Evolutionary conservation across 1,140 invertebrate species (phyloP), one percentile per base, ranked within the genome.

Genomic region (Pseudoatta argentina): DNA sequence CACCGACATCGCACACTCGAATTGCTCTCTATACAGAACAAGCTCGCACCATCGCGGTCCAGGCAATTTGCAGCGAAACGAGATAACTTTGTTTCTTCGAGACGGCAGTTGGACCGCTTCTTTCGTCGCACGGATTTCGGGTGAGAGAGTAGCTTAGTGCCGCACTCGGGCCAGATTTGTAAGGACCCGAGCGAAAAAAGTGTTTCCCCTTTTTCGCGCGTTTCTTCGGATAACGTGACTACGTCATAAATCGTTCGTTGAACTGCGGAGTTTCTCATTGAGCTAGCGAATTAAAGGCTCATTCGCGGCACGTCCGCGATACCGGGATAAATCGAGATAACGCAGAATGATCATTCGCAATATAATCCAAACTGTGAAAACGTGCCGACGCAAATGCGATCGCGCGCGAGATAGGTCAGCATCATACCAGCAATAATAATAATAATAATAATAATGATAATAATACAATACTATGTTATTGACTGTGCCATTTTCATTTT

Each of bases 61-160:
- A 66, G 44, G 16, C 85, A 86, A 86, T 86, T 86, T 81, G 64
- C 85, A 44, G 85, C 67, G 59, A 73, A 86, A 83, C 69, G 85
- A 83, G 71, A 83, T 82, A 86, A 86, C 85, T 86, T 86, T 86
- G 27, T 83, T 73, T 69, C 44, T 83, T 0, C 69, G 69, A 64
- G n/a, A 61, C 73, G 27, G n/a, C 39, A 86, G 76, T 69, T 51
- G 71, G 24, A 27, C 24, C 14, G 55, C 69, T 75, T 83, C 69
- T 83, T 75, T 83, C 79, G 55, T 83, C 67, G 51, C 34, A 18
- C 8, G 30, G 55, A 39, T 34, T 76, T 59, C 69, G 55, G 14
- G 8, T 27, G 24, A 14, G 21, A 30, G 21, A 73, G 21, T 18
- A 57, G 39, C 55, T 73, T 73, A 82, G 34, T 27, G 34, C 24